A percentile compares a stretch with the other conserved stretches of the same genome.
Conservation (phyloP, 2,113 vertebrate genomes). For the Corythornis madagascariensis region DNA sequence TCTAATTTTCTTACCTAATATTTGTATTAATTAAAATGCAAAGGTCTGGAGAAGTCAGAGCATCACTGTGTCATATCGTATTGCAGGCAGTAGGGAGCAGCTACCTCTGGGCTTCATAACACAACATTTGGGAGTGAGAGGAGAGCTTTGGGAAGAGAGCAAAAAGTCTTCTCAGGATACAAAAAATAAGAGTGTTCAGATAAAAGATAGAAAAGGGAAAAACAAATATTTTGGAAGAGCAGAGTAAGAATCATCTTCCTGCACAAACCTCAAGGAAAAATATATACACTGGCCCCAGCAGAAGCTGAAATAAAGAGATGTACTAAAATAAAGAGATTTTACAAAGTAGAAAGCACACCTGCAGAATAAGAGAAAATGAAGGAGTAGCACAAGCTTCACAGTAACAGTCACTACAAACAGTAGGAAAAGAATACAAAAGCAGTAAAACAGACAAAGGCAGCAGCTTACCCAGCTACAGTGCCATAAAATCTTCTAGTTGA, state of each 20-base stretch:
- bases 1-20: not conserved
- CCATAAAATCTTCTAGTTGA: not conserved
- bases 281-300: not conserved
- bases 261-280: not conserved
- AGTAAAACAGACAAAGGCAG: not conserved
- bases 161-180: not conserved
- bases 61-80: not conserved
- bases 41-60: not conserved
- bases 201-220: not conserved
- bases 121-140: not conserved
- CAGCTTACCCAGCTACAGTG: not conserved
- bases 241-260: not conserved
- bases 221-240: not conserved
- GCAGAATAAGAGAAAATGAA: not conserved
- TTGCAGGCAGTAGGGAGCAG: not conserved
- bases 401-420: not conserved
- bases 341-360: not conserved
- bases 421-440: not conserved
- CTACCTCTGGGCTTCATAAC: not conserved
- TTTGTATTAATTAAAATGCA: not conserved
- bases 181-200: not conserved
- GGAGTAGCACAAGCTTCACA: not conserved
- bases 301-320: not conserved
- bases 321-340: not conserved
- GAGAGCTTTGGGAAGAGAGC: not conserved